Evolutionary conservation across 1,140 invertebrate genomes (phyloP).

Genomic region (Amphibalanus amphitrite): DNA sequence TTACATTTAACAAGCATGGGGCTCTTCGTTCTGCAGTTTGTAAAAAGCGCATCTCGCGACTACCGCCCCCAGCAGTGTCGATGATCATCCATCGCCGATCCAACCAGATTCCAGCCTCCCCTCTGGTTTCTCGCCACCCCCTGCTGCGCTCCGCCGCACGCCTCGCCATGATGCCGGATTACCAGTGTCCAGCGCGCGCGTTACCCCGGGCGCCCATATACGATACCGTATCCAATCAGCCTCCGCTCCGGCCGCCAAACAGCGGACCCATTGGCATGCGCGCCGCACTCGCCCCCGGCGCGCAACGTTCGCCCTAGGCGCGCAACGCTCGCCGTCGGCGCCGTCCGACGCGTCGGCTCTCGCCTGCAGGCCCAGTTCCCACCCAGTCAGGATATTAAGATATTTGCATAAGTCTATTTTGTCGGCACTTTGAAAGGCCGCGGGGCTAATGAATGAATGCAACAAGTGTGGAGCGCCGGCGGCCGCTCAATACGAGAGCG

Average conservation of each 20-base stretch:
- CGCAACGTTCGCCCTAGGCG: no score
- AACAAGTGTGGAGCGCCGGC: background rate
- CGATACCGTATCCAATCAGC: background rate
- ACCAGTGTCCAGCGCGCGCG: no score
- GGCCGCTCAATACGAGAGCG: background rate
- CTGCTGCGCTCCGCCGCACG: no score
- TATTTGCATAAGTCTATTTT: slow-evolving; percentile 2
- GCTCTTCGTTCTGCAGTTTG: no score
- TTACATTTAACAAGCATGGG: no score
- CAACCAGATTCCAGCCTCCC: no score
- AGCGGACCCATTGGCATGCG: background rate
- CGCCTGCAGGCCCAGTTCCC: background rate
- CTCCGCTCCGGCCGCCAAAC: background rate
- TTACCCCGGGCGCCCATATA: background rate
- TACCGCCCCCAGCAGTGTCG: no score
- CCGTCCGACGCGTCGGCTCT: background rate
- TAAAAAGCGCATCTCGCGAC: no score
- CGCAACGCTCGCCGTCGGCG: no score
- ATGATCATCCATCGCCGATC: no score
- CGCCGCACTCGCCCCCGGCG: background rate
- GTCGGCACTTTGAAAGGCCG: slow-evolving; percentile 1
- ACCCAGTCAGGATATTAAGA: background rate
- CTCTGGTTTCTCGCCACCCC: no score
- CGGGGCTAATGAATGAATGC: background rate
- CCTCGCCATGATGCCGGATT: no score